Conservation (phyloP, 2,797 vertebrate species). For the Chrosomus eos region DNA sequence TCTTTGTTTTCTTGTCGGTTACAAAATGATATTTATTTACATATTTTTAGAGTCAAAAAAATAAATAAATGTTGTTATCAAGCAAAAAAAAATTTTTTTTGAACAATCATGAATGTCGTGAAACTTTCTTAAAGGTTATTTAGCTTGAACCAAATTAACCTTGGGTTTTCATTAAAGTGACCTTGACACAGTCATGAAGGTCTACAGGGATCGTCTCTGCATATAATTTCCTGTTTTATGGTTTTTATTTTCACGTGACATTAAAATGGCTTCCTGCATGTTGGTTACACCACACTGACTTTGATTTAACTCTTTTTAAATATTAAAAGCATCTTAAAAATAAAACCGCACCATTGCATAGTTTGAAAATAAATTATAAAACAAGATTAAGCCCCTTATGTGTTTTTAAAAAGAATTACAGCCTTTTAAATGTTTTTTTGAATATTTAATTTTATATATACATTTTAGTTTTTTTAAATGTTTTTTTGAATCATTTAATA, state of each 20-base stretch:
- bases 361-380: neutral
- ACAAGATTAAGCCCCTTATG: neutral
- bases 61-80: no score
- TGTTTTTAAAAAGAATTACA: neutral
- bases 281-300: neutral
- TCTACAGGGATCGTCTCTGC: neutral
- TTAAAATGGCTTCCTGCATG: slow-evolving; percentile 3
- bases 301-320: neutral
- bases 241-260: neutral
- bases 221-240: slow-evolving; percentile 1
- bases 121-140: neutral
- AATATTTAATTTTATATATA: no score
- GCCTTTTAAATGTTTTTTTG: neutral
- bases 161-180: neutral
- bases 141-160: neutral
- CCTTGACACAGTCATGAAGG: neutral
- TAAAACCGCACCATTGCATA: neutral
- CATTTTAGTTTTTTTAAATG: neutral
- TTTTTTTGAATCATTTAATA: neutral
- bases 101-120: neutral
- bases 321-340: neutral
- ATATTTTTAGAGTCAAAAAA: neutral
- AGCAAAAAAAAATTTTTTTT: neutral
- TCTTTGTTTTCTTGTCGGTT: neutral
- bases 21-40: no score